Base-by-base conservation (phyloP, 1,140 invertebrate genomes). In the Neocloeon triangulifer region DNA sequence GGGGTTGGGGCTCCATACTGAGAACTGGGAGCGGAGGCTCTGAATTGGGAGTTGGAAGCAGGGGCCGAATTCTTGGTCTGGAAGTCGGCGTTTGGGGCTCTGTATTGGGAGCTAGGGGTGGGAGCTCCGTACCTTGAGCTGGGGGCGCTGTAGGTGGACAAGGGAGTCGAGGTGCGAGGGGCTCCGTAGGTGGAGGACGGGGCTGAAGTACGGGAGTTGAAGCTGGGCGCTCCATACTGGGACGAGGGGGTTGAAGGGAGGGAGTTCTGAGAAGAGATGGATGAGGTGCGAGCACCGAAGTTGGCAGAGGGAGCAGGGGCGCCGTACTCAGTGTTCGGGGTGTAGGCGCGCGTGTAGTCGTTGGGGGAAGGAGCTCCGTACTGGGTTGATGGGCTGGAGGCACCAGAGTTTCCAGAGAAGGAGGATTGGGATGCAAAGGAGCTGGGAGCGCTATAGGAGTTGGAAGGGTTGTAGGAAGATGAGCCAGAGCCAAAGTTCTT, bases 191-290 rank as follows among this genome's bases (percentile, higher is more conserved):
- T 35, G 27, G 27, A 22, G 34, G 43, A 43, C 5, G 31, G 31
- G 10, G 21, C 25, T 16, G 48, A 47, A 7, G 42, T 39, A 34
- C 44, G 49, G 19, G 38, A 36, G 19, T 21, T 35, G 27, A 27
- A 22, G 1, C 17, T 5, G 15, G 23, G 15, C 5, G 31, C 19
- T 2, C 31, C 31, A 19, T 20, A 32, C 12, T 22, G 18, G n/a
- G 19, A n/a, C 5, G 31, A 32, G 4, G 31, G 18, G 15, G 31
- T 5, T 14, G 27, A 18, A 29, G 27, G 27, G 15, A 29, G 14
- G 27, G 19, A 18, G 15, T 29, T 9, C 27, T 17, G 8, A 12
- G 22, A 3, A 16, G 14, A 16, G 27, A 18, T 2, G 27, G 27
- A 9, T 29, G 27, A 18, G 5, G 25, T 4, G n/a, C n/a, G n/a